A percentile compares a stretch with the other conserved stretches of the same genome.
These are phyloP conservation scores for Pseudomugil tenellus DNA, from an alignment of 2,797 vertebrate species.

Conservation along the genomic window DNA sequence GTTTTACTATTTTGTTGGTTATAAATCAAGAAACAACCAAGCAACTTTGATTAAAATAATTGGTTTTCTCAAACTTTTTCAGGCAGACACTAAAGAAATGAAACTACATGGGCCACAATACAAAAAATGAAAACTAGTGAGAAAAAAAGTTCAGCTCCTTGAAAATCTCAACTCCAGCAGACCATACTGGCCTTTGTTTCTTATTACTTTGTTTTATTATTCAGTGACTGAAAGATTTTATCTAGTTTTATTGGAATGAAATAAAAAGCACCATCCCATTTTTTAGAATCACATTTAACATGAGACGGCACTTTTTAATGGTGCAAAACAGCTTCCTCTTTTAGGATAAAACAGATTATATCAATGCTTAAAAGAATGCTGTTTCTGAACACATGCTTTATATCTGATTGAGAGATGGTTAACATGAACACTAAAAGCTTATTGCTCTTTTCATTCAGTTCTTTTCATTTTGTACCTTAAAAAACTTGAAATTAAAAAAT, in stretches of 20 bases:
- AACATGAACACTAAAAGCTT: not conserved
- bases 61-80: conserved; percentile 5
- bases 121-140: not conserved
- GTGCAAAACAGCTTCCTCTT: not conserved
- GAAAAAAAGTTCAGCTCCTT: not conserved
- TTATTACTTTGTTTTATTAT: not conserved
- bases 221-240: not conserved
- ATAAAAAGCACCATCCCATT: not conserved
- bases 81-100: not conserved
- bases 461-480: not conserved
- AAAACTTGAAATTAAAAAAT: not conserved
- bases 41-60: not conserved
- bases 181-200: not conserved
- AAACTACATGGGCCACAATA: not conserved
- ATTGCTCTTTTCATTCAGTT: not conserved
- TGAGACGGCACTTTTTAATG: conserved; percentile 1
- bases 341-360: not conserved
- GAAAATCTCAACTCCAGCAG: not conserved
- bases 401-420: not conserved
- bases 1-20: not conserved
- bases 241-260: not conserved
- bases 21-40: conserved; percentile 1
- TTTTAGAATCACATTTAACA: no score
- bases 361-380: not conserved
- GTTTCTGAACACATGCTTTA: no score